Evolutionary conservation across 64 coral and sea anemone species (phyloP), one percentile per base, ranked within the genome.

Genomic region (Montipora capricornis): DNA sequence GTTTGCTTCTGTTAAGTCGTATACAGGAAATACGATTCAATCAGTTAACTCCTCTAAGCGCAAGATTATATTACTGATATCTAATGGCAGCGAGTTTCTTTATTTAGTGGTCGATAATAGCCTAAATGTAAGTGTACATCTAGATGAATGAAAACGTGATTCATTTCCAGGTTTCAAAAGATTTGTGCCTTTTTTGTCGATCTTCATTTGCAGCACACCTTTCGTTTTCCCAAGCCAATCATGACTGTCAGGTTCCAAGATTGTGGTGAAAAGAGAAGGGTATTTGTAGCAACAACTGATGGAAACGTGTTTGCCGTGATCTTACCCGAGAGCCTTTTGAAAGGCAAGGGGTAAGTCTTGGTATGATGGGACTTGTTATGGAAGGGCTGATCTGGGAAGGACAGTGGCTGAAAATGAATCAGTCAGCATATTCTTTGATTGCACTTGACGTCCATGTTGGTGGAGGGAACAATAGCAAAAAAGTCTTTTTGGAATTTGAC

Each of bases 191-290:
- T 71, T 20, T 20, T 0, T 71, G 68, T 20, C 8, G 68, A n/a
- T 26, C 5, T 85, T 66, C 60, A 49, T 85, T 69, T 85, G 15
- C 61, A 85, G 82, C 82, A 85, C 46, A 71, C 82, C 6, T 85
- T 71, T 85, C 44, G 82, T 47, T 71, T 85, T 70, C 82, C 82
- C 37, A 50, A 17, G 16, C 44, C 61, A 47, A 13, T 85, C 45
- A 50, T 49, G 6, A 20, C 1, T 85, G 61, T 85, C 68, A 68
- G 44, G 2, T 11, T 85, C 45, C 82, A 85, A 49, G 82, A 85
- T 8, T 22, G 4, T 69, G 16, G 68, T 20, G 82, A 64, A 49
- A 70, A 52, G 20, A 85, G 62, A 85, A 62, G 8, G 20, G 11
- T 85, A 49, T 85, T 85, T 20, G 45, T 46, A 49, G 82, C 62